Base-by-base conservation (phyloP, 2,113 vertebrate genomes). In the Cervus canadensis region DNA sequence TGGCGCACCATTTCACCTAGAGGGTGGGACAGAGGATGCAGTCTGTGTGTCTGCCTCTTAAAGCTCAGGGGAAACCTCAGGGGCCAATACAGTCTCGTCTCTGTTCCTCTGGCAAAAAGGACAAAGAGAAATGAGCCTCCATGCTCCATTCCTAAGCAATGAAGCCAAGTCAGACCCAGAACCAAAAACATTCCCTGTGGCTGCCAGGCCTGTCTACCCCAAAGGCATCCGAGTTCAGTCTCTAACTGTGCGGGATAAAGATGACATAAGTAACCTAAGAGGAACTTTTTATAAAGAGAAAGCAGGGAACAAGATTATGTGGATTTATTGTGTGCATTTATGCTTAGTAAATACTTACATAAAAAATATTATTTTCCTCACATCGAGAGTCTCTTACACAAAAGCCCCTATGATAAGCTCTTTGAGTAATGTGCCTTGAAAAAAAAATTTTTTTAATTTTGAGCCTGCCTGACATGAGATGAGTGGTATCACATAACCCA, bases 1-100 rank as follows among this genome's bases (percentile, higher is more conserved):
- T 99, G 99, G 26, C 99, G 99, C 3, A 99, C 99, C 99, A 99
- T 99, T 94, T 99, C 99, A 97, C 99, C 99, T 99, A 96, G 3
- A 84, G 48, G 91, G 84, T 0, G 15, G 89, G 71, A 93, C 4
- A 60, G 43, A 28, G 36, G 23, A 59, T 30, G 26, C 9, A 15
- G 76, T 82, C 36, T 36, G 28, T 88, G n/a, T 43, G 9, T 50
- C 48, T 81, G 82, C 92, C 84, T 57, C 26, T 28, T n/a, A 76
- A 64, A 79, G 48, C 30, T 30, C 10, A 0, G 23, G 67, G 50
- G 54, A 40, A 21, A 64, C 3, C 12, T 76, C 57, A 64, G 30
- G 7, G 59, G 40, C 16, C 21, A 21, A 25, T 6, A 60, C 2
- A 21, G 21, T 25, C 50, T 62, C 17, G 6, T 57, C 36, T 57